Conservation (phyloP, 2,113 vertebrate genomes). For the Syrrhaptes paradoxus region DNA sequence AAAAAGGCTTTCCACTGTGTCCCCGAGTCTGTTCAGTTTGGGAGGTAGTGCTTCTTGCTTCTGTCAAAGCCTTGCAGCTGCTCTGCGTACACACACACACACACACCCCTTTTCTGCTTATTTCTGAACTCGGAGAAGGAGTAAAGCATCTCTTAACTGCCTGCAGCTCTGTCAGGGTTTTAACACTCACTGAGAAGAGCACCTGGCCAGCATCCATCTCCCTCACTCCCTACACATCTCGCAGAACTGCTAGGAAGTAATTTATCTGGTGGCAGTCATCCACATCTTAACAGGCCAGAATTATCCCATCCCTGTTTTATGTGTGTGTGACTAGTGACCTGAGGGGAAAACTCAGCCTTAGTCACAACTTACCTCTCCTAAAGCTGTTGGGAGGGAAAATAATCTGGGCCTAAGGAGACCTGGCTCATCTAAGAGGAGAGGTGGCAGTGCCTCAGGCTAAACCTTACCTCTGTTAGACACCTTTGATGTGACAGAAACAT, state of each 20-base stretch:
- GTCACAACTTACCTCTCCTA: background rate
- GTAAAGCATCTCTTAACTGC: background rate
- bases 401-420: background rate
- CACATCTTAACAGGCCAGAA: background rate
- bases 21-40: background rate
- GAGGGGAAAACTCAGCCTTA: background rate
- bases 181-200: background rate
- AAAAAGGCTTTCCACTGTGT: background rate
- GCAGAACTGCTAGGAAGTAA: background rate
- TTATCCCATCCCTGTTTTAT: background rate
- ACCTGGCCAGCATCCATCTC: conserved; percentile 15
- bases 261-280: background rate
- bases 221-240: background rate
- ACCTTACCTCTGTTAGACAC: background rate
- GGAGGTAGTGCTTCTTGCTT: background rate
- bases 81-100: background rate
- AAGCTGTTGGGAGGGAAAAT: background rate
- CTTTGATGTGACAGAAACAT: background rate
- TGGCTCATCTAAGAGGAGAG: background rate
- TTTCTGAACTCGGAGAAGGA: background rate
- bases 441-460: background rate
- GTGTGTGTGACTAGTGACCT: background rate
- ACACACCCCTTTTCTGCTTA: background rate
- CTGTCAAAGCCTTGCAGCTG: background rate
- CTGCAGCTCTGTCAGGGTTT: background rate